Base-by-base conservation (phyloP, 1,140 invertebrate genomes). In the Calycopis cecrops region DNA sequence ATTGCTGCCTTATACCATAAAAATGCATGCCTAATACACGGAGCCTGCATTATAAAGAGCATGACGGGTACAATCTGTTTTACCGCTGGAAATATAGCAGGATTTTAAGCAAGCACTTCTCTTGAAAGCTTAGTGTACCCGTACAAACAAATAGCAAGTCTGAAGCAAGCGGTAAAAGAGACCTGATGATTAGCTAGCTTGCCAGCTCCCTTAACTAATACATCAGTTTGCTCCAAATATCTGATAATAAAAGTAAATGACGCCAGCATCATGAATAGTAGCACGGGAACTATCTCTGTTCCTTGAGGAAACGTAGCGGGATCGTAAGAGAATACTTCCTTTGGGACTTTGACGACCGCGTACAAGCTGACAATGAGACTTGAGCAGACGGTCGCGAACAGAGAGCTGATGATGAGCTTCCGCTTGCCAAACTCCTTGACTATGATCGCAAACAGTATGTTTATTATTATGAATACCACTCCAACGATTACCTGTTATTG, bases 191-290 rank as follows among this genome's bases (percentile, higher is more conserved):
- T n/a, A n/a, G n/a, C n/a, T n/a, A n/a, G n/a, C n/a, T n/a, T n/a
- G n/a, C n/a, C n/a, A n/a, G n/a, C n/a, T n/a, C n/a, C n/a, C n/a
- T n/a, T n/a, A n/a, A n/a, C n/a, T n/a, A n/a, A n/a, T n/a, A n/a
- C n/a, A n/a, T n/a, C n/a, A n/a, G n/a, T n/a, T n/a, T n/a, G n/a
- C n/a, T n/a, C n/a, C n/a, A n/a, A n/a, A n/a, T n/a, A 35, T 50
- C 16, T 35, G 68, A 85, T 81, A 87, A 87, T 0, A 81, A 79
- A 57, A 87, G 67, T 78, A 48, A 79, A 82, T 9, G 73, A 76
- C 0, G 84, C 79, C 0, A 84, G 67, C 50, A 71, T 14, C 44
- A 82, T 69, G 44, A 87, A 81, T 8, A 87, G 59, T 1, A 79
- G 54, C 0, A 87, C 59, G 9, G 84, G 81, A 9, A 76, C 21